These are phyloP conservation scores for Tetragonula clypearis DNA, from an alignment of 1,140 invertebrate genomes.

Conservation along the genomic window DNA sequence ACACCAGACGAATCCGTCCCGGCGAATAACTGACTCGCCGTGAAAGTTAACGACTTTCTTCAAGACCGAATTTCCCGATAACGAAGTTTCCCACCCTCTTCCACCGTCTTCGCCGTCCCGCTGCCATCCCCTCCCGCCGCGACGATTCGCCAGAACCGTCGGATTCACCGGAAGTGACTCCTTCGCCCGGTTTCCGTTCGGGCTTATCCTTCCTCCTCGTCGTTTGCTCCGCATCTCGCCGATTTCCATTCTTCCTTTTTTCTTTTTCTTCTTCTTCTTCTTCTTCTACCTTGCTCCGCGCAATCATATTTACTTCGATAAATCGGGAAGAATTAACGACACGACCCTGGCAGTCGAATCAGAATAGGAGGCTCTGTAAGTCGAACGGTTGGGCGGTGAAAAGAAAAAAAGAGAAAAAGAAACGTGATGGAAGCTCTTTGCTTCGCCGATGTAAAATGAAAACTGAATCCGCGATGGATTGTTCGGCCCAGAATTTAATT, in stretches of 20 bases:
- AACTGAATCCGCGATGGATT: background rate
- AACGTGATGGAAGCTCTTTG: background rate
- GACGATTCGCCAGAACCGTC: background rate
- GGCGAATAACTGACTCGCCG: conserved; percentile 53
- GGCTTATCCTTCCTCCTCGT: conserved; percentile 8
- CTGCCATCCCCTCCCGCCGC: background rate
- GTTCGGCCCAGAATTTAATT: too few relatives aligned
- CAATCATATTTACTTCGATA: conserved; percentile 67
- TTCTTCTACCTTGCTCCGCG: background rate
- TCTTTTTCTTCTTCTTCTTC: too few relatives aligned
- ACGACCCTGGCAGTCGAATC: background rate
- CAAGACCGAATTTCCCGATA: conserved; percentile 66
- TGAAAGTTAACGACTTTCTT: conserved; percentile 69
- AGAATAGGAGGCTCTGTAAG: background rate
- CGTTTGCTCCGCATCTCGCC: conserved; percentile 4
- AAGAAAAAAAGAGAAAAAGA: background rate
- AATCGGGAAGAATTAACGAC: conserved; percentile 33
- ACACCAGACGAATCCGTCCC: conserved; percentile 49
- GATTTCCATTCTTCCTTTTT: conserved; percentile 46
- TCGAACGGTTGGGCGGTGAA: background rate
- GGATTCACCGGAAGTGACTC: conserved; percentile 21
- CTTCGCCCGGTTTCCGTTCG: background rate
- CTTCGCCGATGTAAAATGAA: background rate
- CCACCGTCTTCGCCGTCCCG: background rate
- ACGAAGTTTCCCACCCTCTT: conserved; percentile 61